Conservation (phyloP, 2,888 invertebrate genomes). For the Lithosia quadra region DNA sequence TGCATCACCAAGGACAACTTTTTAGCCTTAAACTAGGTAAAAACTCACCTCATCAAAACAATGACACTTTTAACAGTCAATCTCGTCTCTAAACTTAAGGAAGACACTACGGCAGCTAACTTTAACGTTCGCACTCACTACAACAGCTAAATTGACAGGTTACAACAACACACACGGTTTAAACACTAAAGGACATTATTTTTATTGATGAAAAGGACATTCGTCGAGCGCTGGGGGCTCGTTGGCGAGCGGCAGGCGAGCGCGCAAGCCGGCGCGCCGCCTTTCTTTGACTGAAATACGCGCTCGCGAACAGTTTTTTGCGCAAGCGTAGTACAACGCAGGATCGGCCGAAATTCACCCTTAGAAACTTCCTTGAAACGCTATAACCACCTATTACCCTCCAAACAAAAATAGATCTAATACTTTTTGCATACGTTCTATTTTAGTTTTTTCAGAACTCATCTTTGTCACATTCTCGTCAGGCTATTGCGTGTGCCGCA, state of each 20-base stretch:
- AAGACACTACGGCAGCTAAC: slow-evolving; percentile 76
- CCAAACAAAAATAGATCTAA: slow-evolving; percentile 43
- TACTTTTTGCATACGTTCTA: slow-evolving; percentile 6
- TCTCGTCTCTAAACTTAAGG: slow-evolving; percentile 70
- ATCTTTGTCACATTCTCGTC: slow-evolving; percentile 31
- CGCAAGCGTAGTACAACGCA: slow-evolving; percentile 79
- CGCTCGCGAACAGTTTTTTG: slow-evolving; percentile 69
- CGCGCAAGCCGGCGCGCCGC: slow-evolving; percentile 87
- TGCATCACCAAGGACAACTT: slow-evolving; percentile 74
- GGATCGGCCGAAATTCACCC: slow-evolving; percentile 83
- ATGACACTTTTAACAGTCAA: slow-evolving; percentile 55
- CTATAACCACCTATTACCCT: slow-evolving; percentile 45
- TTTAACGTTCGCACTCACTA: slow-evolving; percentile 59
- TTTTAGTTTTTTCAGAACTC: slow-evolving; percentile 21
- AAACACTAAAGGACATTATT: slow-evolving; percentile 64
- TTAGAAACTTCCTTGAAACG: slow-evolving; percentile 49
- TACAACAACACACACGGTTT: slow-evolving; percentile 62
- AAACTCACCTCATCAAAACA: slow-evolving; percentile 83
- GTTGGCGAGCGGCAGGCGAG: slow-evolving; percentile 83
- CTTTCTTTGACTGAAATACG: slow-evolving; percentile 77
- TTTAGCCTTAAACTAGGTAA: slow-evolving; percentile 70
- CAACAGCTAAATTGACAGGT: slow-evolving; percentile 74
- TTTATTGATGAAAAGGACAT: slow-evolving; percentile 76
- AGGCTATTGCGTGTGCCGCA: slow-evolving; percentile 81
- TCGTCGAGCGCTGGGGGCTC: slow-evolving; percentile 73